These are phyloP conservation scores for Marmota monax DNA, from an alignment of 2,113 vertebrate species.

Conservation along the genomic window DNA sequence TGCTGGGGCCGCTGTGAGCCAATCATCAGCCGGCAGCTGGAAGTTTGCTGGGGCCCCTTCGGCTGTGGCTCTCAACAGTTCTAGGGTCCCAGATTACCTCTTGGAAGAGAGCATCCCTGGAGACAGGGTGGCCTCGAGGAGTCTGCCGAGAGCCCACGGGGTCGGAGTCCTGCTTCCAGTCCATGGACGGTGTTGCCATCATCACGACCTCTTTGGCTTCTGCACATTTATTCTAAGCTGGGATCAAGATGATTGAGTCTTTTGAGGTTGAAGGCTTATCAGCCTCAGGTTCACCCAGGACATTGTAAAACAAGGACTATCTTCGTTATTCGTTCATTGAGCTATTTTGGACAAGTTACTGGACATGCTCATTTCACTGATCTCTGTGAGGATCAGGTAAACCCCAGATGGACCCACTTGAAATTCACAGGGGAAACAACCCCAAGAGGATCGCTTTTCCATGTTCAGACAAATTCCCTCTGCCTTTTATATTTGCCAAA, in stretches of 20 bases:
- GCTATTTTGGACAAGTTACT: neutral
- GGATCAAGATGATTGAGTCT: neutral
- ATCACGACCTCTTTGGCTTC: neutral
- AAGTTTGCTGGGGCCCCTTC: too few relatives aligned
- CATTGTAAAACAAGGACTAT: neutral
- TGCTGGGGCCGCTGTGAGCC: too few relatives aligned
- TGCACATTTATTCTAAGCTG: neutral
- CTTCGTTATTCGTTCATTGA: accelerated
- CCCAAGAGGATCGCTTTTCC: neutral
- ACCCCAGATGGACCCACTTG: neutral
- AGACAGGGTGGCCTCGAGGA: too few relatives aligned
- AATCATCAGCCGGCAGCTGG: too few relatives aligned
- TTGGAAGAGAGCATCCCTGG: neutral
- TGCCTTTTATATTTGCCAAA: neutral
- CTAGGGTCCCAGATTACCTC: too few relatives aligned
- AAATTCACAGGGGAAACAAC: neutral
- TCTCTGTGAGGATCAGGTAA: neutral
- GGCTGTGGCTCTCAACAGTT: too few relatives aligned
- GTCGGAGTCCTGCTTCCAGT: too few relatives aligned
- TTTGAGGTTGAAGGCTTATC: neutral
- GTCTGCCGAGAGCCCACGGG: neutral
- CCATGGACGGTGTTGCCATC: neutral
- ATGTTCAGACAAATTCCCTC: neutral
- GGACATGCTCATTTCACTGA: neutral
- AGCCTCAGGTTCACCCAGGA: neutral